phyloP scores from a whole-genome alignment of 2,113 vertebrate species.

The Ascaphus truei region DNA sequence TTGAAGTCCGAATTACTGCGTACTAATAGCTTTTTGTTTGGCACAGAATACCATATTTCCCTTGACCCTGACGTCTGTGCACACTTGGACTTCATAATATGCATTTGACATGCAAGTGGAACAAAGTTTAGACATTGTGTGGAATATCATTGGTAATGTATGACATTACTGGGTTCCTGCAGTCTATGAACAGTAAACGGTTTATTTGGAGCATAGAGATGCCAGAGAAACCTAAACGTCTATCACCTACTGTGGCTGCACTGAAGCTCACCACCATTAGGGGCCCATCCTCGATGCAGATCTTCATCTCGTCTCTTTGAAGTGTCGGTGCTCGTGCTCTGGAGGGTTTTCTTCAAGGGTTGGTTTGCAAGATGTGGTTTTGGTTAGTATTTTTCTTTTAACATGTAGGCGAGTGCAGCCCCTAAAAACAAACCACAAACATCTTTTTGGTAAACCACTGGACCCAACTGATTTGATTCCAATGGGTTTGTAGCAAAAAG shows the following conservation, averaged over 20 bases:
- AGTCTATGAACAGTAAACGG: background rate
- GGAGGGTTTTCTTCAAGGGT: background rate
- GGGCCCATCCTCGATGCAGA: no score
- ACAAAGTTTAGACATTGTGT: constrained; percentile 19
- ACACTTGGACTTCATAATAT: constrained; percentile 29
- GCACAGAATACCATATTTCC: constrained; percentile 12
- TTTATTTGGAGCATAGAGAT: background rate
- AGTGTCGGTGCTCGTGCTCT: background rate
- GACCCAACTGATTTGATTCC: background rate
- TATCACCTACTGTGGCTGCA: no score
- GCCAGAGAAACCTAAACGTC: no score
- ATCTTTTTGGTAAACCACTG: constrained; percentile 9
- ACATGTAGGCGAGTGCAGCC: background rate
- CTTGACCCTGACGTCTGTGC: constrained; percentile 26
- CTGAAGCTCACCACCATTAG: no score
- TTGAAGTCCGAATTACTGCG: constrained; percentile 10
- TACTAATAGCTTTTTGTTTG: constrained; percentile 28
- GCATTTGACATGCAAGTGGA: constrained; percentile 22
- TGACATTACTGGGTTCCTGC: background rate
- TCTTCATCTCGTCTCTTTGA: background rate
- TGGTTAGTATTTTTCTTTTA: background rate
- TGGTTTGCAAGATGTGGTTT: constrained; percentile 5
- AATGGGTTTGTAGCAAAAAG: background rate
- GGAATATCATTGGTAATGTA: constrained; percentile 12
- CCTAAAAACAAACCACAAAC: background rate